Conservation (phyloP, 2,113 vertebrate species). For the Periophthalmodon schlosseri region DNA sequence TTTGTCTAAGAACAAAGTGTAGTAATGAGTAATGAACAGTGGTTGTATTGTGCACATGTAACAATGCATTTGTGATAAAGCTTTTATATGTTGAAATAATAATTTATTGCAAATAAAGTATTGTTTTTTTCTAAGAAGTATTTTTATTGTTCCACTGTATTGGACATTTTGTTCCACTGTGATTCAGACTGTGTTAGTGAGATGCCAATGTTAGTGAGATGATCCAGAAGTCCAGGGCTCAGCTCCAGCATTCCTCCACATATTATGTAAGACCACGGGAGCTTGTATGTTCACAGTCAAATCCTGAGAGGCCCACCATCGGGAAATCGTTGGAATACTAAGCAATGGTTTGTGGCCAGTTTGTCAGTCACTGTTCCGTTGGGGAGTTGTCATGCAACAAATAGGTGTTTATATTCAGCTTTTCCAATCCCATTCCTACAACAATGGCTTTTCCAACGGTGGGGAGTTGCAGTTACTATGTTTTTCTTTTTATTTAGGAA, state of each 20-base stretch:
- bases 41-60: neutral
- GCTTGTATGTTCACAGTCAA: slow-evolving; percentile 22
- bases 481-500: neutral
- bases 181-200: neutral
- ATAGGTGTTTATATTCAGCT: neutral
- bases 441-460: slow-evolving; percentile 14
- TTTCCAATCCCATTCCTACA: neutral
- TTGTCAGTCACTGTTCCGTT: neutral
- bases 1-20: neutral
- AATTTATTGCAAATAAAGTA: slow-evolving; percentile 9
- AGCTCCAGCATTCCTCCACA: slow-evolving; percentile 68
- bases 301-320: slow-evolving; percentile 26
- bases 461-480: slow-evolving; percentile 28
- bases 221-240: slow-evolving; percentile 42
- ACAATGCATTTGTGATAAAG: neutral
- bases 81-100: neutral
- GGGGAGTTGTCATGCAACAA: neutral
- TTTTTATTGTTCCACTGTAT: neutral
- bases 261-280: slow-evolving; percentile 59
- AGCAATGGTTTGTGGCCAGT: neutral
- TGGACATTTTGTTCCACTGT: neutral
- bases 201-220: slow-evolving; percentile 21
- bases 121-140: neutral
- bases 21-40: neutral
- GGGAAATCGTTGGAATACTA: neutral